A percentile compares a stretch with the other conserved stretches of the same genome.
These are phyloP conservation scores for Mythimna pallens DNA, from an alignment of 2,888 invertebrate species.

Conservation along the genomic window DNA sequence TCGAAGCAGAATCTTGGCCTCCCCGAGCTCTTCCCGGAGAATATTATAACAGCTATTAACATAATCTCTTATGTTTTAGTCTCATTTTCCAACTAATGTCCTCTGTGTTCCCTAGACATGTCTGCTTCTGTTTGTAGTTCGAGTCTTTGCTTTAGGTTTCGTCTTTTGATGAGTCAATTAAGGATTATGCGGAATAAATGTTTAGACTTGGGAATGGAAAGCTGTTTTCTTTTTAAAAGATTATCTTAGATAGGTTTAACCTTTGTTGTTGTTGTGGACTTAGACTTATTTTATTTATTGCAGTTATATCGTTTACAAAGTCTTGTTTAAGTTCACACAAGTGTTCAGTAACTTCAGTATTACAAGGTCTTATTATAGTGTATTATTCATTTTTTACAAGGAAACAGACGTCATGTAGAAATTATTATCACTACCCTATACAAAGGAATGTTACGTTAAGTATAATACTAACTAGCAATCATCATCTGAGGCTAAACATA, in stretches of 20 bases:
- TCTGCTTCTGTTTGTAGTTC: constrained; percentile 41
- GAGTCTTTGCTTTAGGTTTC: constrained; percentile 28
- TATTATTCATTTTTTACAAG: constrained; percentile 2
- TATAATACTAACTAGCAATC: background rate
- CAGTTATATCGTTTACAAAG: no score
- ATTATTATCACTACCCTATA: background rate
- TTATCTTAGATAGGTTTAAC: constrained; percentile 3
- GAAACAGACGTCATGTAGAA: background rate
- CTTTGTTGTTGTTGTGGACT: constrained; percentile 13
- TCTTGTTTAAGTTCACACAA: no score
- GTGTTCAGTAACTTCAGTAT: background rate
- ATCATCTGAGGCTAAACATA: background rate
- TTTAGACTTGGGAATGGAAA: constrained; percentile 10
- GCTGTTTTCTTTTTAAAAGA: background rate
- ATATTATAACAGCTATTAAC: constrained; percentile 77
- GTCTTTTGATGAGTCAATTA: constrained; percentile 42
- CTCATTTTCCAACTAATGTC: constrained; percentile 70
- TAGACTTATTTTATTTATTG: background rate
- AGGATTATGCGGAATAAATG: constrained; percentile 28
- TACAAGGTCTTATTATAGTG: background rate
- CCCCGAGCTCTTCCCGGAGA: constrained; percentile 62
- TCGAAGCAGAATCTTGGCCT: constrained; percentile 75
- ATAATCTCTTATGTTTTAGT: constrained; percentile 75
- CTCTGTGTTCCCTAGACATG: constrained; percentile 58
- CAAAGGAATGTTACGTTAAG: background rate